Conservation (phyloP, 2,113 vertebrate species). For the Natator depressus region DNA sequence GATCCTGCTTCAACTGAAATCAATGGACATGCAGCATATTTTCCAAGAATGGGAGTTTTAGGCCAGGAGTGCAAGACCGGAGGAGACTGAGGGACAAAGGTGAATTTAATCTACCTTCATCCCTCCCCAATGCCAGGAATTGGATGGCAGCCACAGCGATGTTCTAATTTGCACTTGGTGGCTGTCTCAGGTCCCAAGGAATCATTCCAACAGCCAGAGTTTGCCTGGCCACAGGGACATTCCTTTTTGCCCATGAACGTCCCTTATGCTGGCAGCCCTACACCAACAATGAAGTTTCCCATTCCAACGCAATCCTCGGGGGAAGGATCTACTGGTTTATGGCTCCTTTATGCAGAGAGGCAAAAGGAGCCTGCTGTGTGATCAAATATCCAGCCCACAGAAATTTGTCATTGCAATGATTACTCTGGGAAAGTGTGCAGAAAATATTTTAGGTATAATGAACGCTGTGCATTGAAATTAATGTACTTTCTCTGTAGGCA, state of each 20-base stretch:
- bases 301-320: not conserved
- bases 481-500: not conserved
- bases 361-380: not conserved
- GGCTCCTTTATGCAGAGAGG: not conserved
- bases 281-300: not conserved
- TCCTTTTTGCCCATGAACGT: not conserved
- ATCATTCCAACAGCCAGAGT: not conserved
- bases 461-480: not conserved
- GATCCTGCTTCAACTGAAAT: not conserved
- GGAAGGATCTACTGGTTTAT: not conserved
- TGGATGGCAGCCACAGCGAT: not conserved
- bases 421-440: slow-evolving; percentile 12
- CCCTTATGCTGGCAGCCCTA: not conserved
- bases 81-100: not conserved
- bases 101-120: not conserved
- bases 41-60: not conserved
- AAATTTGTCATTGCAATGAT: slow-evolving; percentile 20
- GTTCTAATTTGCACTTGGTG: not conserved
- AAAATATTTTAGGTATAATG: slow-evolving; percentile 16
- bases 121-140: not conserved
- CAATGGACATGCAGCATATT: not conserved
- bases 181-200: not conserved
- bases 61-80: not conserved
- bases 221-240: not conserved
- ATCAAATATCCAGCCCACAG: not conserved